These are phyloP conservation scores for Leptopilina myrica DNA, from an alignment of 2,888 invertebrate species.

Conservation along the genomic window DNA sequence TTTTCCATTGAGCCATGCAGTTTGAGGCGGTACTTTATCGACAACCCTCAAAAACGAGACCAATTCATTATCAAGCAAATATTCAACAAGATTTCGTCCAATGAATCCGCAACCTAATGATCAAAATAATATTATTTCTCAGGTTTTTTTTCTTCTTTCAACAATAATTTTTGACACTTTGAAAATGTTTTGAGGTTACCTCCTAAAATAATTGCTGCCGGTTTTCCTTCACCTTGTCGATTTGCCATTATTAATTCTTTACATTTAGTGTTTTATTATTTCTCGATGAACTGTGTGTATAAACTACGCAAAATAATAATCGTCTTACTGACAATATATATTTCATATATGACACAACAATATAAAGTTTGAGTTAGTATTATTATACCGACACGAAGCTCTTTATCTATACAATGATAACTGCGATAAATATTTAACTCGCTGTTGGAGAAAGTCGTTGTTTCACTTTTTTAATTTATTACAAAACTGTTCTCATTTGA, in stretches of 20 bases:
- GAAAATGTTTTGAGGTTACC: slow-evolving; percentile 59
- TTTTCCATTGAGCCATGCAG: slow-evolving; percentile 89
- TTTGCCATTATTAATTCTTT: slow-evolving; percentile 66
- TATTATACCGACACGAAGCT: background rate
- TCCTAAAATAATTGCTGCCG: slow-evolving; percentile 71
- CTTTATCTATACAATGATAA: slow-evolving; percentile 29
- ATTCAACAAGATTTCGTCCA: slow-evolving; percentile 91
- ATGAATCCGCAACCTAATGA: slow-evolving; percentile 93
- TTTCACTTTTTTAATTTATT: slow-evolving; percentile 6
- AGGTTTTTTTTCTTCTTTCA: background rate
- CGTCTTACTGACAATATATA: slow-evolving; percentile 5
- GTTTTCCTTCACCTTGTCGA: slow-evolving; percentile 66
- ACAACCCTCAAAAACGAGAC: slow-evolving; percentile 87
- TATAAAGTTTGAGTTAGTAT: background rate
- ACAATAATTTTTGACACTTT: slow-evolving; percentile 5
- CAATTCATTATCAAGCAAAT: slow-evolving; percentile 87
- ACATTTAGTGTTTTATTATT: background rate
- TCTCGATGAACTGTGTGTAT: no score
- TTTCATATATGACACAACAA: background rate
- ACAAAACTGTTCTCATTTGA: slow-evolving; percentile 1
- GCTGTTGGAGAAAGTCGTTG: slow-evolving; percentile 22
- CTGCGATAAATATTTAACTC: background rate
- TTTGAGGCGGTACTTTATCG: slow-evolving; percentile 95
- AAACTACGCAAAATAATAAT: background rate
- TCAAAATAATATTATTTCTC: slow-evolving; percentile 14